phyloP scores from a whole-genome alignment of 2,888 invertebrate species.

The Esperia sulphurella region DNA sequence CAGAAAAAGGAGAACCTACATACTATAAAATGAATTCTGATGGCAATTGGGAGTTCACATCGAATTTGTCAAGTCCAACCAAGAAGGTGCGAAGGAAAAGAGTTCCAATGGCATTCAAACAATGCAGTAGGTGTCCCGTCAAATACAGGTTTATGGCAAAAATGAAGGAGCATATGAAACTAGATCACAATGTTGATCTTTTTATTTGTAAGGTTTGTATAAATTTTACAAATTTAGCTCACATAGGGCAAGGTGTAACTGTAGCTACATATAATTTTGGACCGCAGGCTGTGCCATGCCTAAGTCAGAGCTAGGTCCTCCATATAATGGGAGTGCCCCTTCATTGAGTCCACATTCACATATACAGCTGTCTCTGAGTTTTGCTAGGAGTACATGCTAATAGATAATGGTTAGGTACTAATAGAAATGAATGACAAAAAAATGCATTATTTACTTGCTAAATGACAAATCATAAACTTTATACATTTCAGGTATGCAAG shows the following conservation, averaged over 20 bases:
- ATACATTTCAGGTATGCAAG: constrained; percentile 50
- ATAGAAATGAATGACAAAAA: too few relatives aligned
- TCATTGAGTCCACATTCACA: too few relatives aligned
- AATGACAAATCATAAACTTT: neutral
- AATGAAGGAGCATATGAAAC: constrained; percentile 58
- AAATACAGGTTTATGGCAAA: constrained; percentile 60
- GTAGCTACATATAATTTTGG: too few relatives aligned
- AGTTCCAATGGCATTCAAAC: constrained; percentile 46
- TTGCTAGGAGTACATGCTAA: too few relatives aligned
- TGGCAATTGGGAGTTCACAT: constrained; percentile 22
- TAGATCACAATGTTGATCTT: constrained; percentile 47
- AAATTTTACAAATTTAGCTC: too few relatives aligned
- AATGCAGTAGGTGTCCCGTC: constrained; percentile 52
- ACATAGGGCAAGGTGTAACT: too few relatives aligned
- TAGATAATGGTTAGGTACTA: too few relatives aligned
- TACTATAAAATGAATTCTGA: constrained; percentile 31
- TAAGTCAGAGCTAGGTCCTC: too few relatives aligned
- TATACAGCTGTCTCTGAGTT: too few relatives aligned
- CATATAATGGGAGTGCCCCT: too few relatives aligned
- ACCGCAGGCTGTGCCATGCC: too few relatives aligned
- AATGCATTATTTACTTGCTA: neutral
- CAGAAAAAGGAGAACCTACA: constrained; percentile 31
- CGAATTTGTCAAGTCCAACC: constrained; percentile 14
- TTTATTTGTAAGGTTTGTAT: constrained; percentile 56
- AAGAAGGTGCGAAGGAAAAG: constrained; percentile 41